Conservation (phyloP, 2,888 invertebrate genomes). For the Zhuqinia jingwanae region DNA sequence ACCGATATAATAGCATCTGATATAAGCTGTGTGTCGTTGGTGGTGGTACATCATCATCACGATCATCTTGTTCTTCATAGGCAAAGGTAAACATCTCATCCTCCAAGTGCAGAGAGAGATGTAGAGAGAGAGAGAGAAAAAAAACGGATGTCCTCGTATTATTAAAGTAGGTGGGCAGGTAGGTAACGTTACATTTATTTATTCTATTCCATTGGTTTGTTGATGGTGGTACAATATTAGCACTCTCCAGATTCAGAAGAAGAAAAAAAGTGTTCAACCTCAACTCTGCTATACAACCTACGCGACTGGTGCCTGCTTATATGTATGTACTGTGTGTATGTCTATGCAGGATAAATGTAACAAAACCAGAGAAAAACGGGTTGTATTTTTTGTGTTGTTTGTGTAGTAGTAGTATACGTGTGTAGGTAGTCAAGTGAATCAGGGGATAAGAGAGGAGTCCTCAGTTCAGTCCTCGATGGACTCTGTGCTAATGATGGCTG, state of each 20-base stretch:
- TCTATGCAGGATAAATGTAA: constrained; percentile 1
- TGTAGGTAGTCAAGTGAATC: constrained; percentile 49
- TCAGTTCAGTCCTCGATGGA: constrained; percentile 61
- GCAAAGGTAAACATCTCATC: constrained; percentile 13
- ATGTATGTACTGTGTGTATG: too few relatives aligned
- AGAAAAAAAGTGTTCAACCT: constrained; percentile 25
- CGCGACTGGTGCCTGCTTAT: neutral
- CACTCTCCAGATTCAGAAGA: constrained; percentile 26
- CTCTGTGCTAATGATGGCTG: constrained; percentile 72
- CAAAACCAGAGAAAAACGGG: constrained; percentile 22
- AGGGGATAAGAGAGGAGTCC: constrained; percentile 34
- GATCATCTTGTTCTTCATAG: neutral
- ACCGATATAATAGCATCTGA: neutral
- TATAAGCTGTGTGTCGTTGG: constrained; percentile 10
- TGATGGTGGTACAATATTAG: constrained; percentile 54
- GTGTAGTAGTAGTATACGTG: neutral
- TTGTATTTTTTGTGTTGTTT: constrained; percentile 1
- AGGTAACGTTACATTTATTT: neutral
- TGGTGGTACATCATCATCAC: constrained; percentile 26
- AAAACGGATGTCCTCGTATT: constrained; percentile 18
- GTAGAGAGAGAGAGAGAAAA: too few relatives aligned
- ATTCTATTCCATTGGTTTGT: constrained; percentile 49
- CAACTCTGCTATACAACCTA: neutral
- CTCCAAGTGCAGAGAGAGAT: neutral
- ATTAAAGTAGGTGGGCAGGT: constrained; percentile 28